Conservation (phyloP, 2,797 vertebrate species). For the Lepidocolaptes lacrymiger region DNA sequence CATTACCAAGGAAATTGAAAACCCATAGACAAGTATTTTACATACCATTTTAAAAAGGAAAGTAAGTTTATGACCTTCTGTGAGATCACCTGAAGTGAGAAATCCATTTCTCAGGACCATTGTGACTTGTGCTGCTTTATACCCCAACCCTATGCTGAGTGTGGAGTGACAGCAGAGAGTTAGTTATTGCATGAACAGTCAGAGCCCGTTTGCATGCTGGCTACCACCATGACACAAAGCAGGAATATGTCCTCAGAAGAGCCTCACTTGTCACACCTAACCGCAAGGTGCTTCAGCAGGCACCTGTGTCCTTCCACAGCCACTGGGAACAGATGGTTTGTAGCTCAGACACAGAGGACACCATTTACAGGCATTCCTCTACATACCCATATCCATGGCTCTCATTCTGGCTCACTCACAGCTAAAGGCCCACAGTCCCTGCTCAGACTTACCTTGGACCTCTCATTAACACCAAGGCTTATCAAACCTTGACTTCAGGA, state of each 20-base stretch:
- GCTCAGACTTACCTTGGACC: background rate
- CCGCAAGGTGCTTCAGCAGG: background rate
- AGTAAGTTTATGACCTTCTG: background rate
- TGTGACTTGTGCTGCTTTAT: background rate
- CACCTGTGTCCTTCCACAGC: background rate
- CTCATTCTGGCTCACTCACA: background rate
- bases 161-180: background rate
- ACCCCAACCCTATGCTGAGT: fast-evolving
- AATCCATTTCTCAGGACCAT: background rate
- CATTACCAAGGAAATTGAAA: background rate
- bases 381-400: background rate
- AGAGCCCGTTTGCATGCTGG: background rate
- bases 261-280: background rate
- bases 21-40: background rate
- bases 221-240: background rate
- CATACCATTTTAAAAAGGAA: background rate
- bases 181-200: background rate
- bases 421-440: background rate
- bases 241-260: background rate
- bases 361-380: background rate
- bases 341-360: background rate
- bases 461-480: background rate
- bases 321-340: fast-evolving
- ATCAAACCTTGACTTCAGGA: background rate
- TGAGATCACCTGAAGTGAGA: background rate